Conservation (phyloP, 2,113 vertebrate species). For the Dasyprocta punctata region DNA sequence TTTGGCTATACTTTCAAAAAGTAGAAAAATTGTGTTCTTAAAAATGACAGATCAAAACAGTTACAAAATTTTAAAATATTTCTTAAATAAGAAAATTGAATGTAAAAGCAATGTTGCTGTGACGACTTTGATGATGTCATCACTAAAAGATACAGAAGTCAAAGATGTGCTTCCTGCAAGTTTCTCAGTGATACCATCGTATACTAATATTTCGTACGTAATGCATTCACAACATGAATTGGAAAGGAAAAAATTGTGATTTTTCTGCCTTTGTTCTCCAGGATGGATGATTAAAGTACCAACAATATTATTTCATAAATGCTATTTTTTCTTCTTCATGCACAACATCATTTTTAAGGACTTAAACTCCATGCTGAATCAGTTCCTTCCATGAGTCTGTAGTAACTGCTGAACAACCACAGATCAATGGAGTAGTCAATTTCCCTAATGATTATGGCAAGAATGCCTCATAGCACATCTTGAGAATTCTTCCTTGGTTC, state of each 20-base stretch:
- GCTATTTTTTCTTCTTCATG: constrained; percentile 20
- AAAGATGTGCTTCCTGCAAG: background rate
- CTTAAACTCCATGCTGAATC: constrained; percentile 42
- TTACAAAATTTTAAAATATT: background rate
- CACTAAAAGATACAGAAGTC: background rate
- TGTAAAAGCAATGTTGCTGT: background rate
- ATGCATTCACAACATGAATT: background rate
- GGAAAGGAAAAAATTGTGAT: background rate
- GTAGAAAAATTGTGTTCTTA: background rate
- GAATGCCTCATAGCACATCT: background rate
- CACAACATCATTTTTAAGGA: constrained; percentile 40
- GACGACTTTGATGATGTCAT: background rate
- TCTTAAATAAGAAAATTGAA: constrained; percentile 17
- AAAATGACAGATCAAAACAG: background rate
- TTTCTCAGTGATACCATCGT: background rate
- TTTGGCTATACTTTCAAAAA: background rate
- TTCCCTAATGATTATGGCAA: background rate
- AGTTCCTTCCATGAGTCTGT: background rate
- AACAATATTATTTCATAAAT: background rate
- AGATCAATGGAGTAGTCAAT: background rate
- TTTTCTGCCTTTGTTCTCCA: constrained; percentile 50
- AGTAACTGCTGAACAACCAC: background rate
- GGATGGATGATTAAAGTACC: background rate
- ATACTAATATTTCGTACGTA: background rate
- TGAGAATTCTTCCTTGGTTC: background rate